Conservation (phyloP, 2,888 invertebrate species). For the Drosophila monieri region DNA sequence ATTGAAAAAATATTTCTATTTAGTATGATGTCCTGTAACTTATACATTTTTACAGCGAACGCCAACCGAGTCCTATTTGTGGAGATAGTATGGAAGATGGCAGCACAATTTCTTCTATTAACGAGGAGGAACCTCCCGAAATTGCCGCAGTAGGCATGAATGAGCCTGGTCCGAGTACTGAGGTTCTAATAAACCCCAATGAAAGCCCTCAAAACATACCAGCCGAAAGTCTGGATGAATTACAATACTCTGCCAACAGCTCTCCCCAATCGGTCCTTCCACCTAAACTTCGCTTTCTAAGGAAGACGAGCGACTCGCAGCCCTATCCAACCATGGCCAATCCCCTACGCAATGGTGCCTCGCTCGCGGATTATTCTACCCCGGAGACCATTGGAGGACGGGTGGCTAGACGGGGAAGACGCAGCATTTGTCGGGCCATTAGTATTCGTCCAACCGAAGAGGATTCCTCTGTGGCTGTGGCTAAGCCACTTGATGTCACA, state of each 20-base stretch:
- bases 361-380: not conserved
- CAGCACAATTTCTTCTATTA: not conserved
- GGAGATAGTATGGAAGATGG: not conserved
- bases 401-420: constrained; percentile 26
- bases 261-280: not conserved
- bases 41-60: not conserved
- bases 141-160: not conserved
- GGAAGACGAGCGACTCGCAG: constrained; percentile 8
- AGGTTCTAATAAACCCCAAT: not conserved
- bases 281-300: constrained; percentile 4
- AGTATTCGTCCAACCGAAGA: not conserved
- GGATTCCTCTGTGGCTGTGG: not conserved
- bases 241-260: not conserved
- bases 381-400: constrained; percentile 17
- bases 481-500: constrained; percentile 45
- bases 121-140: not conserved
- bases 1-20: not conserved
- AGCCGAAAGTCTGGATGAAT: not conserved
- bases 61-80: not conserved
- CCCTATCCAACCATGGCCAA: not conserved
- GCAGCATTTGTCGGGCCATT: not conserved
- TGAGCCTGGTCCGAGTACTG: not conserved
- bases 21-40: not conserved
- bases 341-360: not conserved
- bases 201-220: not conserved